A percentile compares a stretch with the other conserved stretches of the same genome.
Conservation (phyloP, 1,140 invertebrate genomes). For the Anastatus disparis region DNA sequence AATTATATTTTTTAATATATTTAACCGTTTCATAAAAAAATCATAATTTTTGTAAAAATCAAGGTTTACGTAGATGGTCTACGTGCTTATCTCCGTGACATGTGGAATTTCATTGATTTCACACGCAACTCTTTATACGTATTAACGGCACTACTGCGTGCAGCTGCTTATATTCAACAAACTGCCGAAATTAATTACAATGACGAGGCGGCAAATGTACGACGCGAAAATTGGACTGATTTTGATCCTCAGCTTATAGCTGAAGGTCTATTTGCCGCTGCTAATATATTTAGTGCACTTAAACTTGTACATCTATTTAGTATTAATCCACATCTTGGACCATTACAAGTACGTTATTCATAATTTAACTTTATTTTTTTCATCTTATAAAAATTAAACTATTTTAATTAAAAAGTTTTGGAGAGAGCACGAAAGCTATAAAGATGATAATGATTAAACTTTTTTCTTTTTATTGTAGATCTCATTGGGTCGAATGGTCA, state of each 20-base stretch:
- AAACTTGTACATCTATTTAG: constrained; percentile 92
- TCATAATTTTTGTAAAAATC: too few species aligned
- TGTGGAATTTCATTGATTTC: constrained; percentile 98
- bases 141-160: constrained; percentile 78
- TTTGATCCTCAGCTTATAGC: constrained; percentile 95
- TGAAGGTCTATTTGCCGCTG: constrained; percentile 93
- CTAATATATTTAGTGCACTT: constrained; percentile 87
- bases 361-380: background rate
- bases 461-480: constrained; percentile 76
- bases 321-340: constrained; percentile 90
- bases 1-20: too few species aligned
- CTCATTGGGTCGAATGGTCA: constrained; percentile 85
- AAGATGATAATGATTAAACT: too few species aligned
- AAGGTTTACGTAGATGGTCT: constrained; percentile 85
- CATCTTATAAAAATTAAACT: background rate
- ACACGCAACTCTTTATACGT: constrained; percentile 88
- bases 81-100: constrained; percentile 84
- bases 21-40: too few species aligned
- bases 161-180: constrained; percentile 83
- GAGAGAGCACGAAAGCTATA: too few species aligned
- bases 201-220: constrained; percentile 75
- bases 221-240: constrained; percentile 88
- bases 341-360: constrained; percentile 66
- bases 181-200: constrained; percentile 73
- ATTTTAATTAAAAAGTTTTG: background rate